Conservation (phyloP, 23 tunicate genomes). For the Oikopleura dioica region DNA sequence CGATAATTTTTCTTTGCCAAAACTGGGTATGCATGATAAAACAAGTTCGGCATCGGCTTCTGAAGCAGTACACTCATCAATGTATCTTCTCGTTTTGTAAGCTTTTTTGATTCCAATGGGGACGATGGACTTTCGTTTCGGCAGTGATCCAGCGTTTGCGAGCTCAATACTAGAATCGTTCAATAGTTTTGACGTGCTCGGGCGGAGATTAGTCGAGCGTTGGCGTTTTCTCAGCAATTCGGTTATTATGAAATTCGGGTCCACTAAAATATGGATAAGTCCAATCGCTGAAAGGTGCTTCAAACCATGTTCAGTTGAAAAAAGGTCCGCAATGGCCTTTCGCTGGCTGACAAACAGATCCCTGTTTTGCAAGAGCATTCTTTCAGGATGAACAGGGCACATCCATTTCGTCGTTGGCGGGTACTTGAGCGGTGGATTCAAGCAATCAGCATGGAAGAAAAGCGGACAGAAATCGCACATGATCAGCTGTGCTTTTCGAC, state of each 20-base stretch:
- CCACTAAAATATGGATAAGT: not conserved
- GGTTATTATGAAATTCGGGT: not conserved
- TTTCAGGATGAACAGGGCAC: constrained; percentile 69
- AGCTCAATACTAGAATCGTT: not conserved
- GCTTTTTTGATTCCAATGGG: not conserved
- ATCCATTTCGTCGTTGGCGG: constrained; percentile 73
- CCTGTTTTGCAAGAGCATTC: not conserved
- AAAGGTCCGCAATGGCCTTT: not conserved
- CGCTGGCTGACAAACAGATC: not conserved
- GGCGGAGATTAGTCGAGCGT: not conserved
- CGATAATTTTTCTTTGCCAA: no score
- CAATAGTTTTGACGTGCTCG: not conserved
- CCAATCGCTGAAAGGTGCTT: not conserved
- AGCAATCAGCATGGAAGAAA: constrained; percentile 53
- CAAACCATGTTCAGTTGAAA: not conserved
- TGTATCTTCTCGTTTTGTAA: no score
- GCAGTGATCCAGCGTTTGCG: not conserved
- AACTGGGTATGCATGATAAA: no score
- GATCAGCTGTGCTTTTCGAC: constrained; percentile 36
- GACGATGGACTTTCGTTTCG: not conserved
- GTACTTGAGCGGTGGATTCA: constrained; percentile 74
- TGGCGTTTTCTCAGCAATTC: not conserved
- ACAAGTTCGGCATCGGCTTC: no score
- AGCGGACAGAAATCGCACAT: constrained; percentile 67
- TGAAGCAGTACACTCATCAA: no score